Evolutionary conservation across 2,888 invertebrate species (phyloP).

Genomic region (Epistrophe eligans): DNA sequence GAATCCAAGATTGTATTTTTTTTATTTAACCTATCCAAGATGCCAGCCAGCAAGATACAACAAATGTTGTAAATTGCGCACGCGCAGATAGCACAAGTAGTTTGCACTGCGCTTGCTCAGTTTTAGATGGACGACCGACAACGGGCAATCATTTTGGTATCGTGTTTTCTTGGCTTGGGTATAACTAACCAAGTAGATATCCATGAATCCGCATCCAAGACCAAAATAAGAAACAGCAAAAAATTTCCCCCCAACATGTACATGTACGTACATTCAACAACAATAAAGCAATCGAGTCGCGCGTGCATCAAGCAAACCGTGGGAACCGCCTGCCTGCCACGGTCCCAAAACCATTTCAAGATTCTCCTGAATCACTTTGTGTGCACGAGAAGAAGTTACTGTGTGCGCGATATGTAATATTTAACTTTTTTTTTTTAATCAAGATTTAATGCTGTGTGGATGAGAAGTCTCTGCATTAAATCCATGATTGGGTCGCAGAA

Average conservation of each 20-base stretch:
- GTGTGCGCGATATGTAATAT: conserved; percentile 51
- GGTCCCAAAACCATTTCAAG: conserved; percentile 78
- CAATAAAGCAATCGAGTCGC: conserved; percentile 77
- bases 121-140: conserved; percentile 52
- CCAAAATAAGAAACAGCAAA: conserved; percentile 34
- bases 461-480: neutral
- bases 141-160: conserved; percentile 57
- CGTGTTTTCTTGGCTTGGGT: conserved; percentile 37
- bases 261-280: conserved; percentile 31
- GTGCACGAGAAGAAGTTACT: conserved; percentile 60
- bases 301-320: conserved; percentile 77
- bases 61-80: conserved; percentile 75
- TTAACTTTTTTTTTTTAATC: conserved; percentile 29
- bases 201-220: conserved; percentile 49
- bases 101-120: conserved; percentile 54
- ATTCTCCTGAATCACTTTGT: conserved; percentile 75
- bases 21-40: conserved; percentile 22
- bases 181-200: conserved; percentile 14
- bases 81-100: conserved; percentile 74
- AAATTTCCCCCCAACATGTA: neutral
- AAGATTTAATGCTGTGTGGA: conserved; percentile 10
- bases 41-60: conserved; percentile 54
- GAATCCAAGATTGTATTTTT: neutral
- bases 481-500: neutral
- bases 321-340: conserved; percentile 77